These are phyloP conservation scores for Callionymus lyra DNA, from an alignment of 2,113 vertebrate genomes.

Conservation along the genomic window DNA sequence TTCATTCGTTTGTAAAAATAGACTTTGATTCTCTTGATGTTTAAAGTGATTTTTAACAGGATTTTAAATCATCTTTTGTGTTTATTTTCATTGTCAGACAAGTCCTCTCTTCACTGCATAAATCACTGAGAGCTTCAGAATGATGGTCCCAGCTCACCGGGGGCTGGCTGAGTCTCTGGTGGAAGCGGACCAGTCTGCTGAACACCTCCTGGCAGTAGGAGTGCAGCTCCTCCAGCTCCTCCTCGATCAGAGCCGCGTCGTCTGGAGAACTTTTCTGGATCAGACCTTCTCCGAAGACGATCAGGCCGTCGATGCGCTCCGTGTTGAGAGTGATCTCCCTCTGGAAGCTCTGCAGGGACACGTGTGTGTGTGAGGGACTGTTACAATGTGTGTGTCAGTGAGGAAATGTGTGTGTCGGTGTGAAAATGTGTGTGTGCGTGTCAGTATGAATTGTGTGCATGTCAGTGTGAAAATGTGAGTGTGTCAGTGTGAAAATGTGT, in stretches of 20 bases:
- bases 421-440: not conserved
- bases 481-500: no score
- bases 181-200: constrained; percentile 82
- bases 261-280: constrained; percentile 85
- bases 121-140: no score
- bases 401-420: no score
- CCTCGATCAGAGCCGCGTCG: constrained; percentile 83
- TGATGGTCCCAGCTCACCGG: constrained; percentile 56
- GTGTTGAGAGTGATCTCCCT: constrained; percentile 87
- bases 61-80: no score
- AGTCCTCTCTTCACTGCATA: no score
- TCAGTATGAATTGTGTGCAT: no score
- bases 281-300: constrained; percentile 82
- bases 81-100: no score
- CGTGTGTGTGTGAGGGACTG: not conserved
- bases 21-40: not conserved
- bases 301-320: constrained; percentile 87
- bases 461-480: no score
- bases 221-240: constrained; percentile 86
- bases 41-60: no score
- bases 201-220: constrained; percentile 93
- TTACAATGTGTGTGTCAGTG: no score
- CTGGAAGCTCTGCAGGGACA: constrained; percentile 77
- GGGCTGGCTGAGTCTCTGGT: constrained; percentile 78
- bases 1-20: not conserved